phyloP scores from a whole-genome alignment of 2,888 invertebrate species.

The Drosophila koepferae region DNA sequence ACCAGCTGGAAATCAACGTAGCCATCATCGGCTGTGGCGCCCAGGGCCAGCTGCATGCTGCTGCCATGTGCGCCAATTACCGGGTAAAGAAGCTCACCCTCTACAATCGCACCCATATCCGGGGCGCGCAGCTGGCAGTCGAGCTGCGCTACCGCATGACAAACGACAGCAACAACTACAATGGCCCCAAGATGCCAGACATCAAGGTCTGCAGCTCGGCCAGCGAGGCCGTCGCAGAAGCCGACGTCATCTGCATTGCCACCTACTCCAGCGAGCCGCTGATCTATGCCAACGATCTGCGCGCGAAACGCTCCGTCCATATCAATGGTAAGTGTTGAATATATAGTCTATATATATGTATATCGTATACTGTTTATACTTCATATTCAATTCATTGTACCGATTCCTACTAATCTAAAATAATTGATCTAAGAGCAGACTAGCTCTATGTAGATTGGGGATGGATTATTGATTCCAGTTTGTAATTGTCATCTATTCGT shows the following conservation, averaged over 20 bases:
- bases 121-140: constrained; percentile 80
- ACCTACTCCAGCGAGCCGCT: constrained; percentile 86
- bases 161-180: neutral
- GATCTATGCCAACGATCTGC: constrained; percentile 85
- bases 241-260: constrained; percentile 88
- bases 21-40: constrained; percentile 87
- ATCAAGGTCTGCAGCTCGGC: constrained; percentile 59
- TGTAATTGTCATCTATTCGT: too few relatives aligned
- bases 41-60: constrained; percentile 86
- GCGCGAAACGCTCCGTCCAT: constrained; percentile 86
- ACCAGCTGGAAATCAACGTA: constrained; percentile 51
- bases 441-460: too few relatives aligned
- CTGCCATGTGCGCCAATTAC: constrained; percentile 86
- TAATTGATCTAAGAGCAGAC: too few relatives aligned
- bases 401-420: too few relatives aligned
- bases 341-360: too few relatives aligned
- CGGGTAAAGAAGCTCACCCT: constrained; percentile 86
- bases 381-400: too few relatives aligned
- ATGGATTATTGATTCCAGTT: too few relatives aligned
- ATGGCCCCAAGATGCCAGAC: neutral
- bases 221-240: constrained; percentile 86
- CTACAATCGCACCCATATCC: constrained; percentile 86
- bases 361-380: too few relatives aligned
- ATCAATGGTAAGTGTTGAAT: constrained; percentile 86
- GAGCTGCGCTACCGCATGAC: constrained; percentile 67